Evolutionary conservation across 1,140 invertebrate genomes (phyloP).

Genomic region (Drosophila saltans): DNA sequence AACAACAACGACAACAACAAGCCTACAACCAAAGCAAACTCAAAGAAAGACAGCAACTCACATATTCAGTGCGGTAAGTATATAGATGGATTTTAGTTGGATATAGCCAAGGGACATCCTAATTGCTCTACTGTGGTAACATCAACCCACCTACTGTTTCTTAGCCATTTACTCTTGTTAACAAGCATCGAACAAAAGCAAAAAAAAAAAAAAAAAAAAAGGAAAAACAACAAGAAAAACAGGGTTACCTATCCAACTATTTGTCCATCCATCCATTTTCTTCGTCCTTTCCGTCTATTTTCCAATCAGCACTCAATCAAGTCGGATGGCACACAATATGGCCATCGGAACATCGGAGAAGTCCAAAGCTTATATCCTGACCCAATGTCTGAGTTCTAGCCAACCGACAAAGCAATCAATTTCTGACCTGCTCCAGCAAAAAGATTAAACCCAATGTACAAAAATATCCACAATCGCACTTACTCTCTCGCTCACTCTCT

Average conservation of each 20-base stretch:
- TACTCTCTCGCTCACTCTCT: not conserved
- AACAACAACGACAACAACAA: slow-evolving; percentile 70
- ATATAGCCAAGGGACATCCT: slow-evolving; percentile 9
- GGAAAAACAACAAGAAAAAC: slow-evolving; percentile 13
- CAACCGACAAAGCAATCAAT: slow-evolving; percentile 81
- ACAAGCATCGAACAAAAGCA: slow-evolving; percentile 31
- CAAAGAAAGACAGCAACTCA: slow-evolving; percentile 71
- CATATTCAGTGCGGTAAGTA: slow-evolving; percentile 67
- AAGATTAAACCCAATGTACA: slow-evolving; percentile 60
- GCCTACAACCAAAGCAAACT: slow-evolving; percentile 68
- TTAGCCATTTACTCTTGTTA: slow-evolving; percentile 42
- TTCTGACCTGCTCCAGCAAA: slow-evolving; percentile 52
- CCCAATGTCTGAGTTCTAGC: slow-evolving; percentile 52
- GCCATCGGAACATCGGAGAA: slow-evolving; percentile 47
- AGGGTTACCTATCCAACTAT: slow-evolving; percentile 34
- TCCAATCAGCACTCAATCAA: slow-evolving; percentile 79
- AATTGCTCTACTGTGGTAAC: slow-evolving; percentile 48
- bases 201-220: too few species aligned
- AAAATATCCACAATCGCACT: slow-evolving; percentile 41
- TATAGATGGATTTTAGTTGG: slow-evolving; percentile 30
- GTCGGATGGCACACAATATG: slow-evolving; percentile 66
- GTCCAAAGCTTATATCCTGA: slow-evolving; percentile 28
- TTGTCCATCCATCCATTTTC: slow-evolving; percentile 8
- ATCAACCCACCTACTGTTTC: slow-evolving; percentile 8
- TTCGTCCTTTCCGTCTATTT: slow-evolving; percentile 53